Conservation (phyloP, 2,888 invertebrate genomes). For the Scaptomyza parva region DNA sequence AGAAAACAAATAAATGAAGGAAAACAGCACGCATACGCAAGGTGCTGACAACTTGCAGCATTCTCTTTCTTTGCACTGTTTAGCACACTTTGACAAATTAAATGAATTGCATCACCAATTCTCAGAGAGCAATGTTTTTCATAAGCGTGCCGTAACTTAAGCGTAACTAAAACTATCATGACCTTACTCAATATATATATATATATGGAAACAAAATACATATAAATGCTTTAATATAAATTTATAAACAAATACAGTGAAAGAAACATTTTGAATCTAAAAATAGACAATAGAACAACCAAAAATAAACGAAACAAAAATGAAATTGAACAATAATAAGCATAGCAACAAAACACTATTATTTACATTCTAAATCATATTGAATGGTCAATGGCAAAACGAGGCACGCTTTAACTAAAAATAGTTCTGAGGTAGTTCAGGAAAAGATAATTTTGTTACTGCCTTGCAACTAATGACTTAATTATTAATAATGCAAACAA, state of each 20-base stretch:
- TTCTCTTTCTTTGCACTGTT: too few species aligned
- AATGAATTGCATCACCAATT: too few species aligned
- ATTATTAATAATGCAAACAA: constrained; percentile 1
- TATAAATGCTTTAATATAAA: constrained; percentile 1
- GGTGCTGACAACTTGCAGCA: too few species aligned
- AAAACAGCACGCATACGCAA: too few species aligned
- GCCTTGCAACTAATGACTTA: constrained; percentile 1
- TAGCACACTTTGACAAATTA: too few species aligned
- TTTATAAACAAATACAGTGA: constrained; percentile 1
- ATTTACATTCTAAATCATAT: constrained; percentile 24
- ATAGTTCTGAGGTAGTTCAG: constrained; percentile 3
- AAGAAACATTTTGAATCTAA: not conserved
- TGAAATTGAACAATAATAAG: constrained; percentile 12
- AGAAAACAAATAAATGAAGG: too few species aligned
- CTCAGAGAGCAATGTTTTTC: not conserved
- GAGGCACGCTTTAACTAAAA: constrained; percentile 55
- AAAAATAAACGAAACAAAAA: constrained; percentile 19
- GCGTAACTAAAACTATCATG: constrained; percentile 52
- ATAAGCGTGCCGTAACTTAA: constrained; percentile 34
- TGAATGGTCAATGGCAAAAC: constrained; percentile 41
- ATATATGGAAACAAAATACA: not conserved
- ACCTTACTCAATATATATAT: constrained; percentile 56
- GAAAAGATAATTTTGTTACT: not conserved
- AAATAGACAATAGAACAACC: constrained; percentile 6
- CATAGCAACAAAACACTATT: constrained; percentile 20